Conservation (phyloP, 2,797 vertebrate genomes). For the Nyctalus aviator region DNA sequence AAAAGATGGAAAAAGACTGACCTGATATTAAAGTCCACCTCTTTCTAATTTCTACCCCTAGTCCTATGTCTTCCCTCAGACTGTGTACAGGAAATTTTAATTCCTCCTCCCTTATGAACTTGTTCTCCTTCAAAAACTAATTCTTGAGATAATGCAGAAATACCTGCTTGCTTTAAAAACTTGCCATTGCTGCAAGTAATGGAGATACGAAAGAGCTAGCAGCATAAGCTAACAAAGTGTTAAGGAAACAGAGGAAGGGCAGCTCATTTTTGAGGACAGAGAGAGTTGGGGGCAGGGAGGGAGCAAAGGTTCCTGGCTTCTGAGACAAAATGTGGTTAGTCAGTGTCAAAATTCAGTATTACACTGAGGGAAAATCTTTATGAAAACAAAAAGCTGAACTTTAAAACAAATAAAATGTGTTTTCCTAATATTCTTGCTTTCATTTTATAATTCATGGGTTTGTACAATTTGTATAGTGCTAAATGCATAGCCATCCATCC, state of each 20-base stretch:
- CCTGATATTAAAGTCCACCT: neutral
- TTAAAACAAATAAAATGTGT: conserved; percentile 52
- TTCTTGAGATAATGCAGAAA: neutral
- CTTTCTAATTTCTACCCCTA: neutral
- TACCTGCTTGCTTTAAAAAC: conserved; percentile 8
- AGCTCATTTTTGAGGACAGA: neutral
- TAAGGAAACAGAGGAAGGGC: neutral
- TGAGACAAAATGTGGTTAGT: neutral
- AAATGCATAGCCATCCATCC: conserved; percentile 11
- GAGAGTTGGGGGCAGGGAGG: neutral
- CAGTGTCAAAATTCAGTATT: conserved; percentile 43
- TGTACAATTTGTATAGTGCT: conserved; percentile 12
- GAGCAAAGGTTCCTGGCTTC: neutral
- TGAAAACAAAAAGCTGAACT: conserved; percentile 59
- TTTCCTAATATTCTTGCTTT: conserved; percentile 67
- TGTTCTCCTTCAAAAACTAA: conserved; percentile 13
- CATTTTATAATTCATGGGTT: conserved; percentile 44
- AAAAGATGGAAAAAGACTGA: conserved; percentile 23
- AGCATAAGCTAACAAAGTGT: neutral
- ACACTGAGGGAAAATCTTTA: neutral
- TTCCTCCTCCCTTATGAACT: neutral
- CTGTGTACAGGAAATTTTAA: neutral
- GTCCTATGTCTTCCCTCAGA: neutral
- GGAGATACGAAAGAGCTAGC: neutral
- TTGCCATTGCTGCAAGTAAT: neutral